Percentiles rank a stretch among this genome's conserved stretches.
Evolutionary conservation across 2,113 vertebrate genomes (phyloP).

Genomic region (Phalacrocorax brasilianus): DNA sequence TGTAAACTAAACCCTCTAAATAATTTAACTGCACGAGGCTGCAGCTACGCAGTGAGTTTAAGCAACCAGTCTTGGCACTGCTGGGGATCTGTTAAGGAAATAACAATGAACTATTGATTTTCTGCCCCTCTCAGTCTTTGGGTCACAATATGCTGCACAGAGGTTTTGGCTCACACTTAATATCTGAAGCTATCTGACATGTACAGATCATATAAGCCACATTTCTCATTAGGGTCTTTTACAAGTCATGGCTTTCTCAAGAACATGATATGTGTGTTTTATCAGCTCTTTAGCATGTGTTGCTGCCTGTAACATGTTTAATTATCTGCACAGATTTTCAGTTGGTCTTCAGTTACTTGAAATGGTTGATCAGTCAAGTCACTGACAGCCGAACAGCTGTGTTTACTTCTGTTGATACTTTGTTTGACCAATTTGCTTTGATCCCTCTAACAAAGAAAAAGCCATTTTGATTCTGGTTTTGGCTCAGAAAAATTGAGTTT

Average conservation of each 20-base stretch:
- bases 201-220: background rate
- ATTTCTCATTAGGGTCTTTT: background rate
- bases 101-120: background rate
- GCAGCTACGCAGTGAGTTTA: background rate
- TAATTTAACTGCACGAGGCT: background rate
- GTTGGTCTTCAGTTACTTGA: background rate
- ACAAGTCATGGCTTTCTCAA: background rate
- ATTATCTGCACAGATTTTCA: background rate
- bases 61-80: background rate
- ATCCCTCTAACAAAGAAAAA: background rate
- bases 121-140: background rate
- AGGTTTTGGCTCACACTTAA: background rate
- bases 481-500: background rate
- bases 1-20: background rate
- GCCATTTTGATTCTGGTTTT: background rate
- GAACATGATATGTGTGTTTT: background rate
- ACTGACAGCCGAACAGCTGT: background rate
- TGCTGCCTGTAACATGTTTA: background rate
- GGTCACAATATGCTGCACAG: background rate
- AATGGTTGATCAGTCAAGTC: slow-evolving; percentile 12
- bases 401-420: slow-evolving; percentile 13
- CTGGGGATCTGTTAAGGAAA: background rate
- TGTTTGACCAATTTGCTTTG: slow-evolving; percentile 31
- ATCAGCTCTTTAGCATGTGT: background rate
- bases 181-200: background rate